Conservation (phyloP, 2,888 invertebrate genomes). For the Agrilus mali region DNA sequence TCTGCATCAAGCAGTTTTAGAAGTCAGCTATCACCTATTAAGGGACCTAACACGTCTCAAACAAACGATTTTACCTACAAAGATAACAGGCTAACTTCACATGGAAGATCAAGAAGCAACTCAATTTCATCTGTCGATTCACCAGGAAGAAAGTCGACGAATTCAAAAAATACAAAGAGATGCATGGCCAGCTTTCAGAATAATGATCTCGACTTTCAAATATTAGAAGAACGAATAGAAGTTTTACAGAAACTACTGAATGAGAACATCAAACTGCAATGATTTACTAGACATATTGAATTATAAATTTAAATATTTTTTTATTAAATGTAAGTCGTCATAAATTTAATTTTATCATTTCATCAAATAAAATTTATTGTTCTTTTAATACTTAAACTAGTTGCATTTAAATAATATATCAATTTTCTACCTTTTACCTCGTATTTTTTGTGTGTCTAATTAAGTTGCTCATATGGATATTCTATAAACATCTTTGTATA, state of each 20-base stretch:
- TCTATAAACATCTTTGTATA: conserved; percentile 19
- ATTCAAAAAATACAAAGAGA: no score
- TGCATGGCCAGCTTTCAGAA: not conserved
- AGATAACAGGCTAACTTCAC: no score
- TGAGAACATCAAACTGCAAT: conserved; percentile 13
- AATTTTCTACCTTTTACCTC: not conserved
- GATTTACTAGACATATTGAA: no score
- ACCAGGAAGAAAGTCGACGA: no score
- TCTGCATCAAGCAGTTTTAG: conserved; percentile 12
- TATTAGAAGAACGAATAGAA: conserved; percentile 32
- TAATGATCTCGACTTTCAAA: conserved; percentile 28
- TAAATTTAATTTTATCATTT: not conserved
- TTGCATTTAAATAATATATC: no score
- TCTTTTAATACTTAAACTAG: no score
- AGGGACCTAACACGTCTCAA: no score
- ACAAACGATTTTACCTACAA: no score
- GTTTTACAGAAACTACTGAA: conserved; percentile 31
- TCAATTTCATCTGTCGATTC: no score
- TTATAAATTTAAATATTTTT: not conserved
- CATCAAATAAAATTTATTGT: no score
- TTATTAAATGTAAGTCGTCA: not conserved
- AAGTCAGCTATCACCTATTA: no score
- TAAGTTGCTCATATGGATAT: conserved; percentile 6
- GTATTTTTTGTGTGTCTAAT: not conserved
- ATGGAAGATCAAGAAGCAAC: no score